phyloP scores from a whole-genome alignment of 2,113 vertebrate genomes.

The Rostratula benghalensis region DNA sequence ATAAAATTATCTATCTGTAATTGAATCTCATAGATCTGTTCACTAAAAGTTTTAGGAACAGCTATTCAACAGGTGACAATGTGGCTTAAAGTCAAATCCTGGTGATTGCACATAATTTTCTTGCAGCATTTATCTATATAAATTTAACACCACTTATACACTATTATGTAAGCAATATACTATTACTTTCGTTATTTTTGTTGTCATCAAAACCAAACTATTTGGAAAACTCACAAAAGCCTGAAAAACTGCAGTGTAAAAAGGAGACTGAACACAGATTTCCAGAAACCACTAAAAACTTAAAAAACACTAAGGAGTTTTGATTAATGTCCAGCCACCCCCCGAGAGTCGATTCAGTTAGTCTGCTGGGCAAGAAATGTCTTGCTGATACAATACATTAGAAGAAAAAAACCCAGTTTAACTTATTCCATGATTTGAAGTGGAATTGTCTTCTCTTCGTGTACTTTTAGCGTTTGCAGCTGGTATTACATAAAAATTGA shows the following conservation, averaged over 20 bases:
- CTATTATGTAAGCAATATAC: not conserved
- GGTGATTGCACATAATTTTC: not conserved
- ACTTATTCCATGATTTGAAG: not conserved
- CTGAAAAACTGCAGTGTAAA: not conserved
- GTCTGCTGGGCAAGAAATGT: not conserved
- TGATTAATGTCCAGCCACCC: not conserved
- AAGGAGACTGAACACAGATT: not conserved
- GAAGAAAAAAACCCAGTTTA: not conserved
- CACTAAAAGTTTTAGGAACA: not conserved
- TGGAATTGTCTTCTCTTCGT: not conserved
- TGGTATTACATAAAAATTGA: not conserved
- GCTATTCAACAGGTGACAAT: not conserved
- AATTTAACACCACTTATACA: fast-evolving
- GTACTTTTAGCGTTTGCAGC: not conserved
- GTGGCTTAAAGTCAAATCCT: not conserved
- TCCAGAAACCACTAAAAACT: not conserved
- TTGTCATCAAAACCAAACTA: not conserved
- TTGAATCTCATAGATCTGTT: not conserved
- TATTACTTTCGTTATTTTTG: not conserved
- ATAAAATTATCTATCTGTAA: not conserved
- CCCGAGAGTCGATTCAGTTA: not conserved
- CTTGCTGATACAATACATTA: not conserved
- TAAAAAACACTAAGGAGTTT: not conserved
- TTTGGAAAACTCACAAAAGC: not conserved
- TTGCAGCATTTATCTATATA: not conserved